These are phyloP conservation scores for Coracopsis vasa DNA, from an alignment of 2,113 vertebrate genomes.

Conservation along the genomic window DNA sequence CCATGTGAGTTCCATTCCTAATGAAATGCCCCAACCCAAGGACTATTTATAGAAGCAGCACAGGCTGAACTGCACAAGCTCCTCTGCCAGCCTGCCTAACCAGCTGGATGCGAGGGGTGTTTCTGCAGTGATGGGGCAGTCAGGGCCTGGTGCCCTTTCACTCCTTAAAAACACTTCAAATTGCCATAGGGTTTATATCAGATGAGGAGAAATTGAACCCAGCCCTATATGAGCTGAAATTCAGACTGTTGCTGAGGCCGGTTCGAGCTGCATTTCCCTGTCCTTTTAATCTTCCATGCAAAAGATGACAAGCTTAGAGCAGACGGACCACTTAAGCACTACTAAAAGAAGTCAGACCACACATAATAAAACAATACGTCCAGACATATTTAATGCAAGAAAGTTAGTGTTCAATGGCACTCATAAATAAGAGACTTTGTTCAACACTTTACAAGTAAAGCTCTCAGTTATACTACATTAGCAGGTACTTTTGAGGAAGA, in stretches of 20 bases:
- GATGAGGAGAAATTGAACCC: background rate
- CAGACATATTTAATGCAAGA: conserved; percentile 40
- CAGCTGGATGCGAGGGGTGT: background rate
- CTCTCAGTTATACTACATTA: background rate
- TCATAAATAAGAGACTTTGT: conserved; percentile 59
- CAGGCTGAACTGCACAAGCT: background rate
- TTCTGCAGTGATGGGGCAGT: background rate
- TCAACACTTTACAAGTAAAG: background rate
- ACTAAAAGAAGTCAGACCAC: background rate
- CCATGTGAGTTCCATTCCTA: background rate
- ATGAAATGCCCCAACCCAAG: background rate
- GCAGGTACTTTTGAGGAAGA: background rate
- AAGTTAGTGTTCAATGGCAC: background rate
- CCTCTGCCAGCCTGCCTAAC: background rate
- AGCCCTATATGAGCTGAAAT: background rate
- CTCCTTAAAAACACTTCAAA: background rate
- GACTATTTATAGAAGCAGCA: conserved; percentile 22
- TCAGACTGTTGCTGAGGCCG: background rate
- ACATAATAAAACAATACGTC: background rate
- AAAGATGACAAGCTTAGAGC: background rate
- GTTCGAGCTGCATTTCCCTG: fast-evolving
- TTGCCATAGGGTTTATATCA: background rate
- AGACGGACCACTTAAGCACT: background rate
- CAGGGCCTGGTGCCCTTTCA: background rate
- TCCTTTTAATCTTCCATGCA: background rate